These are phyloP conservation scores for Platysteira castanea DNA, from an alignment of 2,113 vertebrate species.

Conservation along the genomic window DNA sequence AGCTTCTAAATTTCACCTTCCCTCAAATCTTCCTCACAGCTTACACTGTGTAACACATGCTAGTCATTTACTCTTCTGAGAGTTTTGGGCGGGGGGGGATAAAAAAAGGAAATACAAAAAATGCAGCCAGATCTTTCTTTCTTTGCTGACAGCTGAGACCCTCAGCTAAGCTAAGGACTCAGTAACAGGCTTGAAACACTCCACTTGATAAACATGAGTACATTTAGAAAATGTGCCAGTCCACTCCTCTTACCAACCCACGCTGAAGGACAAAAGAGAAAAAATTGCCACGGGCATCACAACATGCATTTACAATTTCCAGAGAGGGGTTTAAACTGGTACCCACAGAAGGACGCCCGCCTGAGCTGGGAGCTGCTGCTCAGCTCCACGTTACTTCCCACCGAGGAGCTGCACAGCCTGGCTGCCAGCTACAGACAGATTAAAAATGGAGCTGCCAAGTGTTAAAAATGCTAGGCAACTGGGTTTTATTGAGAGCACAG, in stretches of 20 bases:
- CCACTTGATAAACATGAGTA: neutral
- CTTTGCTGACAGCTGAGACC: neutral
- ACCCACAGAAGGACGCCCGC: neutral
- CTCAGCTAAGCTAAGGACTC: neutral
- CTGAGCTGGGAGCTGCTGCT: conserved; percentile 11
- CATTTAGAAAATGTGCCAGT: neutral
- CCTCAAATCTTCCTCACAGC: neutral
- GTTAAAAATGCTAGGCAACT: conserved; percentile 55
- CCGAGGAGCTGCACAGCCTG: neutral
- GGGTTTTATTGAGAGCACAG: neutral
- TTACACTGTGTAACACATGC: neutral
- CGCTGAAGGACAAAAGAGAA: neutral
- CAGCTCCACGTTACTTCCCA: neutral
- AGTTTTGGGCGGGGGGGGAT: neutral
- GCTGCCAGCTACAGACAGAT: conserved; percentile 33
- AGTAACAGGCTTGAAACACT: neutral
- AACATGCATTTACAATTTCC: neutral
- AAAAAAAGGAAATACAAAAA: neutral
- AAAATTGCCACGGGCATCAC: neutral
- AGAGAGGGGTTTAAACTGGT: neutral
- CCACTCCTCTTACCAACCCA: neutral
- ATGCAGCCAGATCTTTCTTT: neutral
- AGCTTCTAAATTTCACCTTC: neutral
- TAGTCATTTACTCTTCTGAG: neutral
- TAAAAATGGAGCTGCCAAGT: conserved; percentile 39